These are phyloP conservation scores for Diabrotica undecimpunctata DNA, from an alignment of 1,140 invertebrate species.

Conservation along the genomic window DNA sequence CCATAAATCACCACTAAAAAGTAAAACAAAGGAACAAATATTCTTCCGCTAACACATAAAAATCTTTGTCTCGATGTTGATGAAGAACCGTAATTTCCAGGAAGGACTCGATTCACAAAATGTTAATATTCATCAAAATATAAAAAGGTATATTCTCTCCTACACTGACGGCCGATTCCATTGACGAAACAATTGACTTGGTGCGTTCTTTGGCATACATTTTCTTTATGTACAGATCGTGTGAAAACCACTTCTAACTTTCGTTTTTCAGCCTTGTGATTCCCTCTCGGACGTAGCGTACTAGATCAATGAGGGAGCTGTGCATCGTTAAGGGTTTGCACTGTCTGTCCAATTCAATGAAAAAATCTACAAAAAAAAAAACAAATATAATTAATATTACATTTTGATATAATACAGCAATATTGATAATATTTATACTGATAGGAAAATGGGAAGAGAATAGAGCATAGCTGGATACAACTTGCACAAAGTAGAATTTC, in stretches of 20 bases:
- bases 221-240: constrained; percentile 22
- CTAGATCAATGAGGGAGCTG: constrained; percentile 70
- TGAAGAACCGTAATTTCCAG: not conserved
- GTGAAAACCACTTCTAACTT: constrained; percentile 27
- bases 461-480: no score
- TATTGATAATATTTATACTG: no score
- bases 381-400: not conserved
- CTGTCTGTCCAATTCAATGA: constrained; percentile 69
- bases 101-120: not conserved
- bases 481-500: no score
- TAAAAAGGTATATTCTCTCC: no score
- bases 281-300: constrained; percentile 69
- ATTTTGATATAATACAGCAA: no score
- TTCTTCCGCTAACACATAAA: not conserved
- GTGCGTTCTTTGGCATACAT: constrained; percentile 42
- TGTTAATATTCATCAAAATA: not conserved
- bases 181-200: constrained; percentile 44
- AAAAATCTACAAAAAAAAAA: constrained; percentile 65
- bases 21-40: not conserved
- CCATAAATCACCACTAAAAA: no score
- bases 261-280: constrained; percentile 52
- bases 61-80: constrained; percentile 19
- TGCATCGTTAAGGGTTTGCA: constrained; percentile 72
- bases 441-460: no score
- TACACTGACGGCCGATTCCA: constrained; percentile 18